These are phyloP conservation scores for Stigmatopora argus DNA, from an alignment of 2,113 vertebrate species.

Conservation along the genomic window DNA sequence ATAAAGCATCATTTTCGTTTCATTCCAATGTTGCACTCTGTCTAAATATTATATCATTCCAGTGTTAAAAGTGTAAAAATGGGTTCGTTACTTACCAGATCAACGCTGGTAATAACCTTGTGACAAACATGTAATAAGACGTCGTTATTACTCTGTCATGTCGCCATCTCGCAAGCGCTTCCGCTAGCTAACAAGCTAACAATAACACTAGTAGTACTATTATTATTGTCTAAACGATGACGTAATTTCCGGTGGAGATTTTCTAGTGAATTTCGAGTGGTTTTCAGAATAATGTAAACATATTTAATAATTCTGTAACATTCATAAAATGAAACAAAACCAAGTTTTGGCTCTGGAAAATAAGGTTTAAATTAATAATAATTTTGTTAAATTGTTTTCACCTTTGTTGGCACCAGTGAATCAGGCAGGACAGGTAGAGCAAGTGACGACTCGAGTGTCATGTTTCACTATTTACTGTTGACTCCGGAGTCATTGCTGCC, in stretches of 20 bases:
- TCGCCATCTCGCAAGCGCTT: conserved; percentile 44
- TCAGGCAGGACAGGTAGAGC: conserved; percentile 44
- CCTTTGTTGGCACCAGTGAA: neutral
- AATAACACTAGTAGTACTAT: conserved; percentile 65
- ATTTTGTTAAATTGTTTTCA: neutral
- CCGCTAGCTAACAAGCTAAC: conserved; percentile 69
- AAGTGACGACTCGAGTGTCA: conserved; percentile 42
- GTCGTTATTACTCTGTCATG: conserved; percentile 71
- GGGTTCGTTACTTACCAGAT: conserved; percentile 60
- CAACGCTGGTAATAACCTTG: conserved; percentile 56
- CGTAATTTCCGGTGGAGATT: conserved; percentile 60
- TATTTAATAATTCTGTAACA: neutral
- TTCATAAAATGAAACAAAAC: neutral
- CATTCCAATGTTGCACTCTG: conserved; percentile 14
- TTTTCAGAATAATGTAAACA: neutral
- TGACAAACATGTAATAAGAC: conserved; percentile 55
- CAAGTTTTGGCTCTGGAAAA: neutral
- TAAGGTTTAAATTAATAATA: neutral
- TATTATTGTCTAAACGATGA: conserved; percentile 18
- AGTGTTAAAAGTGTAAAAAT: neutral
- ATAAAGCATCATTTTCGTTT: conserved; percentile 18
- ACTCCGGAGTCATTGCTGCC: neutral
- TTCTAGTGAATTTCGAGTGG: neutral
- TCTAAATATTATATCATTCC: neutral
- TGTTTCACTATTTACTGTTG: conserved; percentile 24